Evolutionary conservation across 2,113 vertebrate species (phyloP).

Genomic region (Dicrurus megarhynchus): DNA sequence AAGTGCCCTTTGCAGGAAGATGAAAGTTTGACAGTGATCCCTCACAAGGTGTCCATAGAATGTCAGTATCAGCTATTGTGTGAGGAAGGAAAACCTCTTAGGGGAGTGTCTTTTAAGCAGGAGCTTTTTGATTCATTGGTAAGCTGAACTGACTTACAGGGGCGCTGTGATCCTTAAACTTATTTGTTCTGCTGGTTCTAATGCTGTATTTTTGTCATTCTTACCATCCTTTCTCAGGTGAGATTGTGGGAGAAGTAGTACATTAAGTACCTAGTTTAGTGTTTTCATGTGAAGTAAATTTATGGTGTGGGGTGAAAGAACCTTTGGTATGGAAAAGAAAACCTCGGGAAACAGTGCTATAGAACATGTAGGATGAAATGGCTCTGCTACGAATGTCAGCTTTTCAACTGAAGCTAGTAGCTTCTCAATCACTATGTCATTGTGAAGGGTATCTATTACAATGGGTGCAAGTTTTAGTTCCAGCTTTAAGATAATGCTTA

Average conservation of each 20-base stretch:
- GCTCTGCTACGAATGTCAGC: background rate
- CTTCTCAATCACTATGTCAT: background rate
- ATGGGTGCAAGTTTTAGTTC: background rate
- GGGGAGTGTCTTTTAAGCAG: background rate
- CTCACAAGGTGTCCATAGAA: background rate
- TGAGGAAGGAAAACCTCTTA: background rate
- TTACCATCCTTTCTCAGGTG: background rate
- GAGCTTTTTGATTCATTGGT: background rate
- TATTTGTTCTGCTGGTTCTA: background rate
- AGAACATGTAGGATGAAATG: background rate
- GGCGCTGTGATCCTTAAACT: background rate
- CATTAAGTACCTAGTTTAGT: background rate
- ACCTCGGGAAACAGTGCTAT: background rate
- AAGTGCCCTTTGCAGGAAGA: background rate
- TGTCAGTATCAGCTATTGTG: background rate
- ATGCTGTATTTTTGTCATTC: background rate
- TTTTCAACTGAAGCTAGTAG: background rate
- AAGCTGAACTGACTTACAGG: background rate
- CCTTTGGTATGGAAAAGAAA: background rate
- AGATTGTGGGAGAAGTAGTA: background rate
- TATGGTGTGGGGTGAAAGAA: background rate
- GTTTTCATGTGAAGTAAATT: background rate
- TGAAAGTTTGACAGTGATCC: background rate
- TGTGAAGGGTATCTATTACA: background rate
- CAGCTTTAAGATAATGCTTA: background rate